phyloP scores from a whole-genome alignment of 2,113 vertebrate genomes.

The Mellivora capensis region DNA sequence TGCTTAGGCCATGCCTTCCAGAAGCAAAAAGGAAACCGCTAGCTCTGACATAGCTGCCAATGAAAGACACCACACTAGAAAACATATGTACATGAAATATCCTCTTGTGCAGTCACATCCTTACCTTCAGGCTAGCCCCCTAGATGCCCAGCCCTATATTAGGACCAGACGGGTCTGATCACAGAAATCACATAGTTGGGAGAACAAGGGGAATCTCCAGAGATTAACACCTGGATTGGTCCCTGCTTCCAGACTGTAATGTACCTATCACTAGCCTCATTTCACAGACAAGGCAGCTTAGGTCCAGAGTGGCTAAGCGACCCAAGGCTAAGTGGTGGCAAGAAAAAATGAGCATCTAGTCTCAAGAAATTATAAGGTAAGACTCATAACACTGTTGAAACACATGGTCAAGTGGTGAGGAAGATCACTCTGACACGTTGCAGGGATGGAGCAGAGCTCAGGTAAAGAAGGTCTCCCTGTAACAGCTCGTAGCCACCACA shows the following conservation, averaged over 20 bases:
- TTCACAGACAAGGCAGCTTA: slow-evolving; percentile 32
- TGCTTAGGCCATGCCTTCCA: background rate
- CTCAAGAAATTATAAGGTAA: slow-evolving; percentile 13
- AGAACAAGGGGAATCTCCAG: background rate
- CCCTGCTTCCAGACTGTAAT: slow-evolving; percentile 1
- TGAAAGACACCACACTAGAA: background rate
- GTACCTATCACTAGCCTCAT: background rate
- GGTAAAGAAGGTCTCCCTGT: background rate
- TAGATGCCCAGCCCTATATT: background rate
- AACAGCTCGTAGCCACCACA: background rate
- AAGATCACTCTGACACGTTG: background rate
- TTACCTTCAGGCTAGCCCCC: background rate
- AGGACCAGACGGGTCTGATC: background rate
- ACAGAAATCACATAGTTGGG: background rate
- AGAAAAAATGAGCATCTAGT: background rate
- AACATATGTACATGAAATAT: slow-evolving; percentile 20
- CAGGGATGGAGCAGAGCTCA: background rate
- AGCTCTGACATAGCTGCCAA: background rate
- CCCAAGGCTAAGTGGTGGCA: background rate
- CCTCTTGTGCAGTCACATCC: background rate
- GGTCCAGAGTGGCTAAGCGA: background rate
- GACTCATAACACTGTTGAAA: background rate
- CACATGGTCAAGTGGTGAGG: background rate
- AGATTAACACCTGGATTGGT: background rate
- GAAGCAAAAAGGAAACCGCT: slow-evolving; percentile 41